Conservation (phyloP, 2,888 invertebrate genomes). For the Thelaira solivaga region DNA sequence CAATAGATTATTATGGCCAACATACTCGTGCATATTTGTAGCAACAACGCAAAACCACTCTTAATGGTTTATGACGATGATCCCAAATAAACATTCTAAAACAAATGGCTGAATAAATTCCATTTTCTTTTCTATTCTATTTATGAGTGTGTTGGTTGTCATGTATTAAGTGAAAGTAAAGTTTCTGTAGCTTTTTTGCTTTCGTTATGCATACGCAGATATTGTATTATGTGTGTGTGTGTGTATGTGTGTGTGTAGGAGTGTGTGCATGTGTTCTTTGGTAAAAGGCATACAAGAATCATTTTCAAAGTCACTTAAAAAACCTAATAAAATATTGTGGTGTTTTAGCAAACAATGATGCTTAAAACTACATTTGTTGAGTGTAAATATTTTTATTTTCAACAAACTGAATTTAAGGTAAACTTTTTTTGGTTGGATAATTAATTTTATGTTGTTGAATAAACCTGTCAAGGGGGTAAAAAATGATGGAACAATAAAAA, state of each 20-base stretch:
- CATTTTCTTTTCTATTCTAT: neutral
- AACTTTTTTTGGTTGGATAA: no score
- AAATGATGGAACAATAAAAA: no score
- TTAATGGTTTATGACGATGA: constrained; percentile 24
- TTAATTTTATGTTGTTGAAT: no score
- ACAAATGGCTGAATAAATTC: constrained; percentile 1
- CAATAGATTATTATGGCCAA: constrained; percentile 58
- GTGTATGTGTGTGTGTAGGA: neutral
- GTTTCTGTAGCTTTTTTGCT: constrained; percentile 11
- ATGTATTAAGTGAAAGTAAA: constrained; percentile 43
- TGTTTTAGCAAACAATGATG: constrained; percentile 38
- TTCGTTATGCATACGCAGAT: neutral
- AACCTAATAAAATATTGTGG: constrained; percentile 37
- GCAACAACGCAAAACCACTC: constrained; percentile 10
- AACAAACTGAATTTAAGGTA: no score
- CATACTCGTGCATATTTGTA: constrained; percentile 30
- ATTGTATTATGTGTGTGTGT: neutral
- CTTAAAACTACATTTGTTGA: constrained; percentile 25
- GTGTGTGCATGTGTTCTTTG: neutral
- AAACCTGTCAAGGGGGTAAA: no score
- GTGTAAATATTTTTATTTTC: constrained; percentile 20
- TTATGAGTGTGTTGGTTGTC: no score
- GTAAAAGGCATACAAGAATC: neutral
- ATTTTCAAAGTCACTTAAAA: constrained; percentile 27
- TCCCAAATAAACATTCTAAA: neutral